Percentiles rank a stretch among this genome's conserved stretches.
phyloP scores from a whole-genome alignment of 2,113 vertebrate species.

The Phylloscopus trochilus region DNA sequence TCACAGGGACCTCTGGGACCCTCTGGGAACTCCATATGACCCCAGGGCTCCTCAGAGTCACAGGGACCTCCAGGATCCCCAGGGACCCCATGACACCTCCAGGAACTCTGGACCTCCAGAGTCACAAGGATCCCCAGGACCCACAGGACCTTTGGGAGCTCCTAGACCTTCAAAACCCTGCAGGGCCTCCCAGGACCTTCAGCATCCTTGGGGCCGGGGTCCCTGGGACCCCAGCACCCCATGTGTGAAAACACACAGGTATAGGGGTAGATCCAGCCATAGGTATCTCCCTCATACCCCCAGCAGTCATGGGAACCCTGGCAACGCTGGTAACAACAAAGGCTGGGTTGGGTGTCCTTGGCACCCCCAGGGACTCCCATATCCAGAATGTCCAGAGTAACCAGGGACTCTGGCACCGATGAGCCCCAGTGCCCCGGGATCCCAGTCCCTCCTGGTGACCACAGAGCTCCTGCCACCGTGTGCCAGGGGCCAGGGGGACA shows the following conservation, averaged over 20 bases:
- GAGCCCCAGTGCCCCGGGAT: background rate
- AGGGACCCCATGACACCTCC: background rate
- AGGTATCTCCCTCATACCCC: background rate
- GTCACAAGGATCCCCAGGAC: background rate
- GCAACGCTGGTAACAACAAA: background rate
- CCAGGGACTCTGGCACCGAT: accelerated
- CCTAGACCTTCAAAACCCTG: background rate
- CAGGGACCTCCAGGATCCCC: background rate
- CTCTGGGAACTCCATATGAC: no score
- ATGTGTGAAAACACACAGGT: no score
- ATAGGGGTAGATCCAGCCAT: background rate
- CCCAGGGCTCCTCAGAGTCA: background rate
- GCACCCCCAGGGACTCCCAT: background rate
- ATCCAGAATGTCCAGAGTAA: background rate
- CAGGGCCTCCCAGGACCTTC: no score
- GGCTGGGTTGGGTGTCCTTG: background rate
- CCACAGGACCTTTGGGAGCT: background rate
- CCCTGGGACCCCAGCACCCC: background rate
- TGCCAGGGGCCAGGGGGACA: background rate
- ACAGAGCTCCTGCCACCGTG: accelerated
- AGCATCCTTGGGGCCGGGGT: background rate
- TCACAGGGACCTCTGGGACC: background rate
- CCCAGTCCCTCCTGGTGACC: accelerated
- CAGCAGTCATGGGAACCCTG: background rate
- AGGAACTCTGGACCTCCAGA: background rate